Base-by-base conservation (phyloP, 2,797 vertebrate species). In the Leuciscus waleckii region DNA sequence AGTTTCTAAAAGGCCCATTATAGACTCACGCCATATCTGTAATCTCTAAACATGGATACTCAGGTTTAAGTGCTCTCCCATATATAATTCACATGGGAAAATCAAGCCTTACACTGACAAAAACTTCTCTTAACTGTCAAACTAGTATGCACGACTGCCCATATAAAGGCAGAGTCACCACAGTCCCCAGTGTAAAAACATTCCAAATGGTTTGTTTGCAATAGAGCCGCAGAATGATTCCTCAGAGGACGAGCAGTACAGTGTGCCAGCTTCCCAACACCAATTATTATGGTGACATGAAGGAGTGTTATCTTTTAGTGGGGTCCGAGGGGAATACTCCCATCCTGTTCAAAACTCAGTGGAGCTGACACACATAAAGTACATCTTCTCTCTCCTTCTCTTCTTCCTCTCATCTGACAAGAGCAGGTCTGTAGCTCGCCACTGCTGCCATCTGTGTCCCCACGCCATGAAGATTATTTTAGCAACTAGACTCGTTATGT, bases 311-410 rank as follows among this genome's bases (percentile, higher is more conserved):
- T 89, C 80, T 85, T 88, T 85, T 86, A 78, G 86, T 79, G n/a
- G 65, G 51, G 71, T 86, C 89, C 67, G 43, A 78, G 29, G 87
- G 88, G 88, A 90, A 88, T 86, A 85, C 82, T 90, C 81, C 61
- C 65, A 84, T 86, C 79, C 81, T 85, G 85, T 82, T 81, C 58
- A 85, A 88, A 67, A 81, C 90, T 88, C 89, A 56, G 82, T 39
- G 84, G 91, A 84, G 84, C 86, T 90, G 90, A 90, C 91, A 92
- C 86, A 91, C 79, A 91, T 91, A 91, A 86, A 75, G 74, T 85
- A 79, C 79, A 77, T 81, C 73, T 51, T 79, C 58, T 77, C 51
- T 73, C 51, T 85, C 43, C 49, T 56, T 56, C 37, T 73, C 67
- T 79, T 69, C 80, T 16, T 26, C 79, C 73, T 71, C 79, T 89